Percentiles rank a stretch among this genome's conserved stretches.
Evolutionary conservation across 2,888 invertebrate species (phyloP).

Genomic region (Hedya salicella): DNA sequence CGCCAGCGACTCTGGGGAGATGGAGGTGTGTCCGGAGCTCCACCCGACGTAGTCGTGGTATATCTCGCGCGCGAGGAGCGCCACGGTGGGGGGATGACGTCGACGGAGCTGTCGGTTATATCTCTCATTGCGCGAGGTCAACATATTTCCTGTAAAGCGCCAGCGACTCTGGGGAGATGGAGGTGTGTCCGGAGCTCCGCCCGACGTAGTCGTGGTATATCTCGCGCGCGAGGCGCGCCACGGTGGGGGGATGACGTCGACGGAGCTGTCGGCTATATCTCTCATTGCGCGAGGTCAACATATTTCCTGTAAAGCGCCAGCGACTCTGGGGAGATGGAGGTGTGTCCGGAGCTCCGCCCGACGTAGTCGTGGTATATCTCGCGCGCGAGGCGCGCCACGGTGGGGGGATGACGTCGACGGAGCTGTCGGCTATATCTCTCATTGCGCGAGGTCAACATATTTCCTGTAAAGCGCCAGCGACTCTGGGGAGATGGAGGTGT

Average conservation of each 20-base stretch:
- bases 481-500: conserved; percentile 64
- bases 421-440: conserved; percentile 78
- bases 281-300: conserved; percentile 63
- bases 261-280: conserved; percentile 82
- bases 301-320: conserved; percentile 67
- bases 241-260: conserved; percentile 88
- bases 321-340: conserved; percentile 64
- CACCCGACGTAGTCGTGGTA: conserved; percentile 88
- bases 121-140: conserved; percentile 57
- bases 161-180: conserved; percentile 63
- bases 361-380: conserved; percentile 90
- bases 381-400: conserved; percentile 85
- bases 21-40: conserved; percentile 80
- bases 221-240: conserved; percentile 85
- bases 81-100: conserved; percentile 88
- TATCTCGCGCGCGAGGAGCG: conserved; percentile 85
- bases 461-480: conserved; percentile 64
- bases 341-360: conserved; percentile 80
- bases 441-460: conserved; percentile 68
- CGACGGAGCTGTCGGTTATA: conserved; percentile 86
- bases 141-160: conserved; percentile 71
- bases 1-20: conserved; percentile 58
- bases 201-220: conserved; percentile 89
- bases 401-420: conserved; percentile 88
- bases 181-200: conserved; percentile 80